A percentile compares a stretch with the other conserved stretches of the same genome.
Conservation (phyloP, 2,113 vertebrate genomes). For the Laticauda laticaudata region DNA sequence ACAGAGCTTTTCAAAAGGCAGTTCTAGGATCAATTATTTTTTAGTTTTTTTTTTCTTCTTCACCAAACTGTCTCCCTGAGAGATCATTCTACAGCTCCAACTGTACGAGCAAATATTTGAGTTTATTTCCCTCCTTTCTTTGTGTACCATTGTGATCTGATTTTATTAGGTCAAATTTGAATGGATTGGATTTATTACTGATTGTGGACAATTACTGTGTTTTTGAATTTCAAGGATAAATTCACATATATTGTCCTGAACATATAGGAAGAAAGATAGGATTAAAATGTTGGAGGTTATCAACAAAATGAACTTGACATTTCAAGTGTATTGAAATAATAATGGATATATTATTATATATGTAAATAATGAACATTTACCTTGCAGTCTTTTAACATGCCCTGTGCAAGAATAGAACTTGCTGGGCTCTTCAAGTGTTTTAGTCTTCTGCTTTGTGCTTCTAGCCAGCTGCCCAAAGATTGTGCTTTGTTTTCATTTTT, state of each 20-base stretch:
- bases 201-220: neutral
- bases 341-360: too few relatives aligned
- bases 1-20: neutral
- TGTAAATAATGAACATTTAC: conserved; percentile 60
- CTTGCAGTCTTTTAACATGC: conserved; percentile 72
- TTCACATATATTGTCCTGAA: neutral
- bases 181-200: neutral
- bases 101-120: neutral
- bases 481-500: conserved; percentile 77
- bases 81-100: neutral
- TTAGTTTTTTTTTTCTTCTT: neutral
- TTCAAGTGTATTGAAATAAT: neutral
- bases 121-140: neutral
- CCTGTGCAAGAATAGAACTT: conserved; percentile 69
- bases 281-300: neutral
- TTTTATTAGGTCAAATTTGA: neutral
- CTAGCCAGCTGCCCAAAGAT: conserved; percentile 76
- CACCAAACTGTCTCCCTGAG: neutral
- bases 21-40: neutral
- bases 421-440: conserved; percentile 67
- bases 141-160: neutral
- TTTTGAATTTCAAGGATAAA: neutral
- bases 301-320: neutral
- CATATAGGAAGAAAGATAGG: neutral
- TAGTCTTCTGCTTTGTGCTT: conserved; percentile 73